A percentile compares a stretch with the other conserved stretches of the same genome.
These are phyloP conservation scores for Tuta absoluta DNA, from an alignment of 2,888 invertebrate species.

Conservation along the genomic window DNA sequence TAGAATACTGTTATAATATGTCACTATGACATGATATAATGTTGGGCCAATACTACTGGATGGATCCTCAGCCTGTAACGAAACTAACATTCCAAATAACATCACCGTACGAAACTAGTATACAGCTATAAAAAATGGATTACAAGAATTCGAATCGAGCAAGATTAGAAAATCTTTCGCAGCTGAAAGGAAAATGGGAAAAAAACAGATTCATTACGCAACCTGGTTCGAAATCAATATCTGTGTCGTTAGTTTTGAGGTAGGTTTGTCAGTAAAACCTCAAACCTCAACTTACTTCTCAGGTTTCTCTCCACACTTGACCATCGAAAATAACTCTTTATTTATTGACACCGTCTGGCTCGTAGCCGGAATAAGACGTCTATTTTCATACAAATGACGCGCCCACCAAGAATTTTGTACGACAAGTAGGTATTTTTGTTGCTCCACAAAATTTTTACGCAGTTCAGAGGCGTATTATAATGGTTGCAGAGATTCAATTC, in stretches of 20 bases:
- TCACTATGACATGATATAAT: no score
- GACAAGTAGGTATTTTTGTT: slow-evolving; percentile 42
- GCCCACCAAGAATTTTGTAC: slow-evolving; percentile 62
- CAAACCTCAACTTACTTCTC: slow-evolving; percentile 7
- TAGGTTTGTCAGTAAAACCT: neutral
- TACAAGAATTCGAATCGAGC: no score
- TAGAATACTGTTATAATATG: no score
- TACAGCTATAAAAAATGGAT: no score
- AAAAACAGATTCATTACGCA: neutral
- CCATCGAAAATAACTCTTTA: slow-evolving; percentile 40
- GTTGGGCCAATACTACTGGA: no score
- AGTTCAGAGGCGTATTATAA: neutral
- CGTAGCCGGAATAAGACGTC: slow-evolving; percentile 72
- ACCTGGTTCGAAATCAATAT: neutral
- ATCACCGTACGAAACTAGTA: no score
- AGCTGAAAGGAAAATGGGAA: no score
- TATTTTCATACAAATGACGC: slow-evolving; percentile 71
- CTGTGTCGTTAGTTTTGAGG: neutral
- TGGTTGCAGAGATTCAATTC: neutral
- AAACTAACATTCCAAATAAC: no score
- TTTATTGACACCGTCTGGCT: slow-evolving; percentile 66
- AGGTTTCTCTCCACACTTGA: slow-evolving; percentile 19
- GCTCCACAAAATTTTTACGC: slow-evolving; percentile 12
- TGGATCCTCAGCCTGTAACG: no score
- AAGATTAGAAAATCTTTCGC: no score